Base-by-base conservation (phyloP, 2,888 invertebrate species). In the Tachina lurida region DNA sequence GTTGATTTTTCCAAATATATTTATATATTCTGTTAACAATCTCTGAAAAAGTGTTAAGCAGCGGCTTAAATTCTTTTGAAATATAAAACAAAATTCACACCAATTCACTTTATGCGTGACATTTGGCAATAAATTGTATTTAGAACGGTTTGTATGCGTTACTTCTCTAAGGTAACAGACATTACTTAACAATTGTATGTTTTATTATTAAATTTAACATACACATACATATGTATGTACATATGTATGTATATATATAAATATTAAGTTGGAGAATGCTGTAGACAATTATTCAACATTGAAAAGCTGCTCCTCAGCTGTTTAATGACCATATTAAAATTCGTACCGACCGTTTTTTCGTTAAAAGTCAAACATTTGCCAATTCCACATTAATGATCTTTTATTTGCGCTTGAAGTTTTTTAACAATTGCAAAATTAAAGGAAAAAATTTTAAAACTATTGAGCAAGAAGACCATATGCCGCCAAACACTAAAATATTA, bases 31-130 rank as follows among this genome's bases (percentile, higher is more conserved):
- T 56, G 13, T 15, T 43, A 56, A 15, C 70, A 56, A 15, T 12
- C 54, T 22, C 19, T 10, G 15, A 2, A 68, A 31, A 43, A 39
- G 43, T 19, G 22, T 10, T 39, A 19, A 67, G 19, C 41, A n/a
- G 49, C 68, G 68, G 77, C 47, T 67, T 63, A 52, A 52, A 70
- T 22, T 60, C 68, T 13, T 78, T 70, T 70, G 68, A 78, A 62
- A 78, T 70, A 52, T 9, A 70, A 70, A 60, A 22, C 1, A 43
- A 17, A 13, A 10, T 70, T 70, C 68, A 54, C 70, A 78, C 68
- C 22, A 22, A 13, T 52, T 10, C 52, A 2, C 17, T 17, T 3
- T 43, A 63, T 19, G 17, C n/a, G 7, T 43, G 67, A 49, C 67
- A 62, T 12, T 43, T 62, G 41, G n/a, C 22, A n/a, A 54, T 78